These are phyloP conservation scores for Yasuhikotakia modesta DNA, from an alignment of 2,797 vertebrate species.

Conservation along the genomic window DNA sequence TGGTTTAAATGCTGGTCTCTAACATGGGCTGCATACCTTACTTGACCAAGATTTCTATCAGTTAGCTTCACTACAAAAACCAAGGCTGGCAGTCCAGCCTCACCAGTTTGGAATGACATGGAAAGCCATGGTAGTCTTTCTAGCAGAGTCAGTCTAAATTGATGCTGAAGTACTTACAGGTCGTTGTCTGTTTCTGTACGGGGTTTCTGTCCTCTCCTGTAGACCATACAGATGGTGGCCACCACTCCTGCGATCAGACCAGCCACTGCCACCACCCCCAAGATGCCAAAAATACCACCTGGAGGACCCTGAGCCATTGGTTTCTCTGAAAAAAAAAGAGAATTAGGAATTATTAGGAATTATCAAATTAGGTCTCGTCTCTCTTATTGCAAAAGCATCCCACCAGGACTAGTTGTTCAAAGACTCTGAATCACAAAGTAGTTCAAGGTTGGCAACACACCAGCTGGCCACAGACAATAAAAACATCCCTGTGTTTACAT, in stretches of 20 bases:
- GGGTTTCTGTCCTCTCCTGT: conserved; percentile 81
- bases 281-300: conserved; percentile 81
- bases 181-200: conserved; percentile 75
- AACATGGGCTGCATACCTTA: too few species aligned
- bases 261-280: conserved; percentile 80
- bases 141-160: not conserved
- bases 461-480: conserved; percentile 6
- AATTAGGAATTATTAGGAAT: too few species aligned
- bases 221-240: conserved; percentile 82
- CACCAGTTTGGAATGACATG: too few species aligned
- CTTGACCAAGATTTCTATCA: too few species aligned
- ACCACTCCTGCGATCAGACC: conserved; percentile 80
- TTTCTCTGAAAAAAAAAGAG: conserved; percentile 78
- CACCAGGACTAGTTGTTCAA: not conserved
- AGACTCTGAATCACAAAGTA: not conserved
- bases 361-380: not conserved
- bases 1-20: too few species aligned
- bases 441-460: conserved; percentile 4
- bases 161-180: conserved; percentile 80
- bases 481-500: conserved; percentile 23
- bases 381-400: not conserved
- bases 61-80: too few species aligned
- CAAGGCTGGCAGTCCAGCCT: too few species aligned
- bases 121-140: too few species aligned
- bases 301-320: conserved; percentile 79